Evolutionary conservation across 2,797 vertebrate species (phyloP), one percentile per base, ranked within the genome.

Genomic region (Pachyuromys duprasi): DNA sequence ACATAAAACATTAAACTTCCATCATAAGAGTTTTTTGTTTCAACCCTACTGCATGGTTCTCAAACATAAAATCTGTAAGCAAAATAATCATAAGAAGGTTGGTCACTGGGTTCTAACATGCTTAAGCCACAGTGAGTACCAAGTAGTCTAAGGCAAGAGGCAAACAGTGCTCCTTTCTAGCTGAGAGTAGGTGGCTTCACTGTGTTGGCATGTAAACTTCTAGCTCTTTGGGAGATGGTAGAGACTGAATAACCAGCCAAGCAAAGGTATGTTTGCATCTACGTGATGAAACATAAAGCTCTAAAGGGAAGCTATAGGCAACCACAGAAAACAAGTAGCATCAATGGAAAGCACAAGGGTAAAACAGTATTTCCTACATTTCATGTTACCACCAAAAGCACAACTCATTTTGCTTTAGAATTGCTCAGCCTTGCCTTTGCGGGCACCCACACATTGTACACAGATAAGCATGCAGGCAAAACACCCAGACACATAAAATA

Each of bases 371-470:
- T 63, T 88, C 45, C 87, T 69, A 93, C 20, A 42, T 70, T 60
- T 65, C 57, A 45, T 14, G 28, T 4, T 69, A 6, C 36, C n/a
- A 88, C 42, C 49, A 74, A 89, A 96, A 90, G 45, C 75, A 67
- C 91, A 92, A 95, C 45, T 69, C 57, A 57, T 78, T 26, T 42
- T 63, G 57, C 87, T 90, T 72, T 87, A 53, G 67, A 74, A 39
- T 65, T 53, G 70, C 28, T n/a, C 80, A 33, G 1, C 0, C 9
- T 65, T 49, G 39, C 81, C 39, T 67, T 62, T 65, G 39, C 12
- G 45, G 62, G 42, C 39, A 33, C 62, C 39, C 65, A 28, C 9
- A 33, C 39, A 8, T 31, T 39, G 62, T 33, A 45, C 62, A 65
- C 39, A 65, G 62, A 84, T 45, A 65, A 3, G 7, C 81, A 83